Conservation (phyloP, 2,797 vertebrate species). For the Pantherophis alleghaniensis region DNA sequence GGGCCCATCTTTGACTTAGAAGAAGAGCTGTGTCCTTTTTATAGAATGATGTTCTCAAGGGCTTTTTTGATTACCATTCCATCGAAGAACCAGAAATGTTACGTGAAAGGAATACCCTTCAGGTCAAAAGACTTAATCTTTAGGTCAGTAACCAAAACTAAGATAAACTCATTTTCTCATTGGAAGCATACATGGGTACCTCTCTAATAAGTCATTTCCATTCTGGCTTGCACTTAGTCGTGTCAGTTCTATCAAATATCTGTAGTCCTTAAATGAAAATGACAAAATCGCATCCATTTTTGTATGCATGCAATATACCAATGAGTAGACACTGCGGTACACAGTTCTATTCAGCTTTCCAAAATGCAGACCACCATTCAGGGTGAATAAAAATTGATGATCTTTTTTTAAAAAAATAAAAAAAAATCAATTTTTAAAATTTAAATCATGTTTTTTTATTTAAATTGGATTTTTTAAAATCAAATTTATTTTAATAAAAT, state of each 20-base stretch:
- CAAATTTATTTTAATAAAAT: too few species aligned
- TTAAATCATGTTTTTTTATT: too few species aligned
- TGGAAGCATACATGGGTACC: background rate
- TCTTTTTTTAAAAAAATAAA: too few species aligned
- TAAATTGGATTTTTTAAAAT: too few species aligned
- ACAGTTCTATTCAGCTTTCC: background rate
- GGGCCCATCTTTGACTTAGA: background rate
- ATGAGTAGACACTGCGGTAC: background rate
- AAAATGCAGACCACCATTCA: background rate
- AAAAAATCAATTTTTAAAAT: too few species aligned
- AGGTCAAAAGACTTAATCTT: background rate
- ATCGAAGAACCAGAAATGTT: background rate
- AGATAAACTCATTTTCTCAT: background rate
- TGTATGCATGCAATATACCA: background rate
- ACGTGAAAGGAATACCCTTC: background rate
- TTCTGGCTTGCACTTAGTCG: background rate
- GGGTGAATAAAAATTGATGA: too few species aligned
- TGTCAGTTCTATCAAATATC: background rate
- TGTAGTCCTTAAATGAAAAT: background rate
- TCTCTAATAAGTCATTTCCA: background rate
- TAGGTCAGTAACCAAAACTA: background rate
- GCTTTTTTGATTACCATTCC: background rate
- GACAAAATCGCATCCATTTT: background rate
- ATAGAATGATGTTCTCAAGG: too few species aligned
- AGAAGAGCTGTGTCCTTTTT: background rate